Conservation (phyloP, 2,888 invertebrate genomes). For the Epistrophella euchroma region DNA sequence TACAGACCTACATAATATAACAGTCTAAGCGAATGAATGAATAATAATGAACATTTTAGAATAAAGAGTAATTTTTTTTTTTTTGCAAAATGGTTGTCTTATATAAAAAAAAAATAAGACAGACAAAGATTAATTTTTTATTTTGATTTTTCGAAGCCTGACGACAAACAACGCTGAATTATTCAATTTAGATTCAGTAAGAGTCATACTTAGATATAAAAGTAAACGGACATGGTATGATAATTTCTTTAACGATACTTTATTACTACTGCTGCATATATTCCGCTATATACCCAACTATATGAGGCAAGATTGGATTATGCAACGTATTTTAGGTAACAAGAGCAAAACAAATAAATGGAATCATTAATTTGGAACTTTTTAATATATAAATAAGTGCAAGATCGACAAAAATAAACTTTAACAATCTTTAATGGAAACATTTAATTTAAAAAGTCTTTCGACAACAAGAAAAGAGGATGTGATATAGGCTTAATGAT, state of each 20-base stretch:
- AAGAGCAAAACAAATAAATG: constrained; percentile 23
- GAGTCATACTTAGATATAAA: constrained; percentile 35
- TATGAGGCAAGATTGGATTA: constrained; percentile 55
- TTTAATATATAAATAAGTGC: neutral
- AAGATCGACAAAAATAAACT: constrained; percentile 11
- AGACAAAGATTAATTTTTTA: constrained; percentile 20
- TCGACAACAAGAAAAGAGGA: neutral
- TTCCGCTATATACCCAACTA: neutral
- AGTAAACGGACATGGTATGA: constrained; percentile 58
- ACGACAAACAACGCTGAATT: constrained; percentile 55
- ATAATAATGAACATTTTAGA: constrained; percentile 4
- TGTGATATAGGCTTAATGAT: neutral
- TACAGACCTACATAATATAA: neutral
- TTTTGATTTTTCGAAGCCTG: constrained; percentile 54
- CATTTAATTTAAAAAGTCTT: neutral
- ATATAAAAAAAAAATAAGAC: constrained; percentile 25
- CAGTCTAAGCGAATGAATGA: neutral
- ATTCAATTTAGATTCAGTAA: constrained; percentile 65
- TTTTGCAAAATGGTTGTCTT: constrained; percentile 8
- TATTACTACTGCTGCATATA: constrained; percentile 51
- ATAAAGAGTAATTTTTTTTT: neutral
- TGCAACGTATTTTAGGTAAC: constrained; percentile 28
- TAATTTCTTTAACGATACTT: constrained; percentile 71
- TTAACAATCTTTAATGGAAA: neutral
- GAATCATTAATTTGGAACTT: constrained; percentile 8